phyloP scores from a whole-genome alignment of 2,888 invertebrate genomes.

The Tuberolachnus salignus region DNA sequence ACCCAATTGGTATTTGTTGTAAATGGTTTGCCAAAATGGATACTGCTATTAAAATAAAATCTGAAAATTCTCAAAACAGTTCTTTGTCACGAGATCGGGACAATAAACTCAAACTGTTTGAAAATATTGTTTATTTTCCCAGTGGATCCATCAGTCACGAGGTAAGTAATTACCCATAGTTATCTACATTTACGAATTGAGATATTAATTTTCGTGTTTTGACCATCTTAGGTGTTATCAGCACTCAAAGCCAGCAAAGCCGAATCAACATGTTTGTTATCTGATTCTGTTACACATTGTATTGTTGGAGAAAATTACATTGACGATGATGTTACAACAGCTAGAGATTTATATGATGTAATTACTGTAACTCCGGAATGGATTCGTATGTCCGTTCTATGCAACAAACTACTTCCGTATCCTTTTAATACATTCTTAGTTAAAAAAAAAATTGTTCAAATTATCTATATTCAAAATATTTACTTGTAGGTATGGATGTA shows the following conservation, averaged over 20 bases:
- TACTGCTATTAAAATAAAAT: slow-evolving; percentile 26
- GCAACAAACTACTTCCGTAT: slow-evolving; percentile 69
- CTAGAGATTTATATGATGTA: slow-evolving; percentile 90
- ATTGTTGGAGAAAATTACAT: slow-evolving; percentile 85
- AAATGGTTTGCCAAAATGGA: slow-evolving; percentile 16
- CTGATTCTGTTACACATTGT: slow-evolving; percentile 90
- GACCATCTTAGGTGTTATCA: slow-evolving; percentile 34
- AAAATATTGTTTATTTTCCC: slow-evolving; percentile 59
- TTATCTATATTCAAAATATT: not conserved
- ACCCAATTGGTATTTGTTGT: not conserved
- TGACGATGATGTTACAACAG: slow-evolving; percentile 86
- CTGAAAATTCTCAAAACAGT: not conserved
- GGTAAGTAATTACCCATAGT: slow-evolving; percentile 49
- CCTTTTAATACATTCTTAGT: slow-evolving; percentile 61
- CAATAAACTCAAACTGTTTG: slow-evolving; percentile 57
- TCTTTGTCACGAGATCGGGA: not conserved
- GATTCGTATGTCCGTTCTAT: slow-evolving; percentile 71
- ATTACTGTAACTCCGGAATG: slow-evolving; percentile 88
- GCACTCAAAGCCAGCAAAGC: slow-evolving; percentile 68
- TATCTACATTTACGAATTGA: not conserved
- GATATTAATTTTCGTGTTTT: slow-evolving; percentile 14
- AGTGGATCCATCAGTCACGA: slow-evolving; percentile 59
- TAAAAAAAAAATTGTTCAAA: not conserved
- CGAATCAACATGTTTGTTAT: slow-evolving; percentile 84
- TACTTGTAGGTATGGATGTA: too few species aligned